phyloP scores from a whole-genome alignment of 2,797 vertebrate species.

The Galagoides demidoff region DNA sequence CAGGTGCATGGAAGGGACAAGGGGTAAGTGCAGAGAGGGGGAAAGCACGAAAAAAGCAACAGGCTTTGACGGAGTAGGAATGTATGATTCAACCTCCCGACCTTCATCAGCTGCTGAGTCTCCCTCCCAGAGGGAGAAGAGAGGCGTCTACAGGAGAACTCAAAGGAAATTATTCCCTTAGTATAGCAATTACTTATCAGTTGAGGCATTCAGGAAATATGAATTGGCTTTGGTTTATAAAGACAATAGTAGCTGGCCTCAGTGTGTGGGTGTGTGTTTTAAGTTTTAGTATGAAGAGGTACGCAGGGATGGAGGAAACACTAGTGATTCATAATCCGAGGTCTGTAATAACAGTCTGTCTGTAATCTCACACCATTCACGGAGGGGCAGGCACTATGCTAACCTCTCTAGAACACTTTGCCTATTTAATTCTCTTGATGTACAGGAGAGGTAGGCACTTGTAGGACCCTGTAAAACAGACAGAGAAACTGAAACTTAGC shows the following conservation, averaged over 20 bases:
- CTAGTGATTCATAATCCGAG: neutral
- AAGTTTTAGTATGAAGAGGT: neutral
- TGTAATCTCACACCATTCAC: neutral
- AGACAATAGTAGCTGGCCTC: neutral
- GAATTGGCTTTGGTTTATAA: neutral
- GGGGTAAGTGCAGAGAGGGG: neutral
- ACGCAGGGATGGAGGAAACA: neutral
- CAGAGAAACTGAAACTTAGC: neutral
- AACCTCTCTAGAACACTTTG: neutral
- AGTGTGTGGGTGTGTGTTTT: neutral
- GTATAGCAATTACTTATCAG: neutral
- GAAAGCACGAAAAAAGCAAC: neutral
- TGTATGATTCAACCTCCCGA: neutral
- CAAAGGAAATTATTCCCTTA: neutral
- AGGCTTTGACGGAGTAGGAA: neutral
- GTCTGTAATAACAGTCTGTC: neutral
- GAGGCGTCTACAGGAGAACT: neutral
- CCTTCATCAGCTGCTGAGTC: neutral
- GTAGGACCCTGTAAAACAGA: neutral
- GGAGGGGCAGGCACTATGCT: neutral
- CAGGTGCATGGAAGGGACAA: conserved; percentile 7
- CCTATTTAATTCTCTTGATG: neutral
- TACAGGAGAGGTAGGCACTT: neutral
- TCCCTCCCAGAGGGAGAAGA: neutral
- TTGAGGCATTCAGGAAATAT: neutral